Base-by-base conservation (phyloP, 1,140 invertebrate species). In the Cydia amplana region DNA sequence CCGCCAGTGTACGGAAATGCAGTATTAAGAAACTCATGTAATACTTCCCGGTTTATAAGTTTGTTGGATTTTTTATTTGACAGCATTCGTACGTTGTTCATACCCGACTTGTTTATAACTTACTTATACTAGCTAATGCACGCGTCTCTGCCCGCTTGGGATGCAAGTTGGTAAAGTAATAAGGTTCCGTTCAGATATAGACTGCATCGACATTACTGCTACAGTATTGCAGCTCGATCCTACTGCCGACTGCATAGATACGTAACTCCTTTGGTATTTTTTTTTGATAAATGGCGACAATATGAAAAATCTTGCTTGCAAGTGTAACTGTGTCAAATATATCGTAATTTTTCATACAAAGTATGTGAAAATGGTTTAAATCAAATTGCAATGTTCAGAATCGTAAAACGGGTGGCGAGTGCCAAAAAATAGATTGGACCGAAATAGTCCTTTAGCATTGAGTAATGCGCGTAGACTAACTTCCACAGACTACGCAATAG, bases 351-450 rank as follows among this genome's bases (percentile, higher is more conserved):
- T 10, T 23, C 55, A 10, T 23, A 60, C 20, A 60, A 60, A 23
- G 20, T 60, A 60, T 60, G 20, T 23, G 20, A 23, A 10, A 9
- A 23, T 23, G 55, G 18, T 60, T 60, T 60, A 60, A 60, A 60
- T 60, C 55, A 60, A 60, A 60, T 60, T 60, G 55, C 18, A 23
- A 60, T 23, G 55, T 60, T 23, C 18, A 10, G 20, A n/a, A 60
- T 60, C 55, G 55, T n/a, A 60, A 46, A 51, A 60, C 55, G 55
- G 18, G 55, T 60, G 55, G 55, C 20, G 55, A 60, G 55, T 60
- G 55, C 55, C 55, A 60, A 60, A 60, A 60, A 60, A 60, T 60
- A 60, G 55, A 60, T 60, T 60, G 55, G 18, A 60, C 55, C 20
- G 55, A 20, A 60, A 60, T 60, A 60, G 55, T 60, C 55, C 55